Evolutionary conservation across 2,888 invertebrate species (phyloP).

Genomic region (Andrena praecox): DNA sequence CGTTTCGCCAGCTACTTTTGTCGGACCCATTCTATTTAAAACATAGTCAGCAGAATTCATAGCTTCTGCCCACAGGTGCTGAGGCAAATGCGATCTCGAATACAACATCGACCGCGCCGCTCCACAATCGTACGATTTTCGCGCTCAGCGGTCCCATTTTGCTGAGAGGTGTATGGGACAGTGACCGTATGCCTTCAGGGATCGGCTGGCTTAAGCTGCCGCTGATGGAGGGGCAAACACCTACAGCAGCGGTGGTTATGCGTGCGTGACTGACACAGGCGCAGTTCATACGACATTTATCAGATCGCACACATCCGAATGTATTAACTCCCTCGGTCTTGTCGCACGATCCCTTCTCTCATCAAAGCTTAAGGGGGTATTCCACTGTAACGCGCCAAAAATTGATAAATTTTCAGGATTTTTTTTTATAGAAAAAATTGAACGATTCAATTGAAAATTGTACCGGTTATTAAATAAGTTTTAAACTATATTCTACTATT

Average conservation of each 20-base stretch:
- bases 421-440: no score
- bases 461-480: no score
- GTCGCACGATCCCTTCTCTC: slow-evolving; percentile 26
- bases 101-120: slow-evolving; percentile 16
- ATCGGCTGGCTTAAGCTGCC: no score
- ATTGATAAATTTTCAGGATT: no score
- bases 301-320: slow-evolving; percentile 24
- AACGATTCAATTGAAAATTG: no score
- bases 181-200: slow-evolving; percentile 24
- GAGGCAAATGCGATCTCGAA: slow-evolving; percentile 29
- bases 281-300: slow-evolving; percentile 28
- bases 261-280: no score
- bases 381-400: no score
- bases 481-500: no score
- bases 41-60: neutral
- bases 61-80: slow-evolving; percentile 57
- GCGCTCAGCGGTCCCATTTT: slow-evolving; percentile 22
- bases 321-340: slow-evolving; percentile 24
- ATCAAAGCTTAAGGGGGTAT: slow-evolving; percentile 4
- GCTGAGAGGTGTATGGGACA: slow-evolving; percentile 19
- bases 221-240: no score
- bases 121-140: slow-evolving; percentile 30
- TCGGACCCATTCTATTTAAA: neutral
- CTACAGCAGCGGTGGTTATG: no score
- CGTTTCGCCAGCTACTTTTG: neutral